These are phyloP conservation scores for Anorthoa munda DNA, from an alignment of 2,888 invertebrate species.

Conservation along the genomic window DNA sequence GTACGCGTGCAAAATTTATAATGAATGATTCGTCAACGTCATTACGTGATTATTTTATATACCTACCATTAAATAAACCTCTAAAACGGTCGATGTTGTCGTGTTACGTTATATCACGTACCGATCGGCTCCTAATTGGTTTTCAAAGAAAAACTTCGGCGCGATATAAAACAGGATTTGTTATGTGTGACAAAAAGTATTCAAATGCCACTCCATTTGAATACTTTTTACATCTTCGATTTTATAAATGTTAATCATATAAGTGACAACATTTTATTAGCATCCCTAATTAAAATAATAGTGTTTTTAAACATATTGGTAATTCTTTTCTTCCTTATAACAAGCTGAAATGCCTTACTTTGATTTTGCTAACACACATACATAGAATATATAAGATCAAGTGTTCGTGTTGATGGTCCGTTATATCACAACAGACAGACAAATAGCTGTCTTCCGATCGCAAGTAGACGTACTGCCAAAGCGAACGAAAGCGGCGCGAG, in stretches of 20 bases:
- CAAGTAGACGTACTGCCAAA: slow-evolving; percentile 60
- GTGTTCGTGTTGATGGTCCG: slow-evolving; percentile 56
- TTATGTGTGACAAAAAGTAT: slow-evolving; percentile 24
- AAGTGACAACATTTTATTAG: background rate
- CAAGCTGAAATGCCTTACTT: slow-evolving; percentile 5
- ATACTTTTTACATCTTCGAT: slow-evolving; percentile 12
- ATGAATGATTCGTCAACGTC: slow-evolving; percentile 64
- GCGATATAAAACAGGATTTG: slow-evolving; percentile 42
- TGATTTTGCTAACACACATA: slow-evolving; percentile 16
- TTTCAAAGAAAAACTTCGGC: slow-evolving; percentile 59
- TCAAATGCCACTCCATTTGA: slow-evolving; percentile 33
- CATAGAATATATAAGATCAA: slow-evolving; percentile 36
- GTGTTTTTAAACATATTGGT: background rate
- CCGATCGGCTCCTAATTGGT: slow-evolving; percentile 69
- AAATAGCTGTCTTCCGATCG: slow-evolving; percentile 73
- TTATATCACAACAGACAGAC: slow-evolving; percentile 64
- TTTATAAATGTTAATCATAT: slow-evolving; percentile 1
- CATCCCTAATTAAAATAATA: slow-evolving; percentile 18
- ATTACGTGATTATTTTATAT: slow-evolving; percentile 77
- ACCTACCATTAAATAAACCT: slow-evolving; percentile 67
- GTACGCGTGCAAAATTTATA: slow-evolving; percentile 74
- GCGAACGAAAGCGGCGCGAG: slow-evolving; percentile 67
- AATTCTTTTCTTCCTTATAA: slow-evolving; percentile 32
- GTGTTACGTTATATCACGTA: slow-evolving; percentile 75
- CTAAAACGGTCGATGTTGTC: slow-evolving; percentile 66